Conservation (phyloP, 2,888 invertebrate genomes). For the Lithophane ornitopus region DNA sequence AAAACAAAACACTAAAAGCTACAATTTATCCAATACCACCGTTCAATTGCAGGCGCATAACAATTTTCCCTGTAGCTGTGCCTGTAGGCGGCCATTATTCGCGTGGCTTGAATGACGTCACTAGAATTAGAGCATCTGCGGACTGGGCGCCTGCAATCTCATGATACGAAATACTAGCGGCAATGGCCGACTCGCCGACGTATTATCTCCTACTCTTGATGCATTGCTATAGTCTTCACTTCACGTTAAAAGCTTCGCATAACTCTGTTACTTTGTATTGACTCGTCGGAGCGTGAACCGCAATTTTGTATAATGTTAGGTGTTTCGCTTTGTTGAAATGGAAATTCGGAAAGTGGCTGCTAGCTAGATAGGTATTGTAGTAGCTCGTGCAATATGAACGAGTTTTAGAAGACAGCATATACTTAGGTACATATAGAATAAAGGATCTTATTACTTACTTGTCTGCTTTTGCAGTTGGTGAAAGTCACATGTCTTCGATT, state of each 20-base stretch:
- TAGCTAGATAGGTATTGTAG: slow-evolving; percentile 2
- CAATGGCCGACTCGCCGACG: slow-evolving; percentile 46
- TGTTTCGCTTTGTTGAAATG: slow-evolving; percentile 52
- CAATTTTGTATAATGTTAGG: slow-evolving; percentile 48
- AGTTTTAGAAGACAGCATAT: background rate
- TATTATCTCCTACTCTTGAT: slow-evolving; percentile 69
- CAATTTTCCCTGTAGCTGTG: slow-evolving; percentile 66
- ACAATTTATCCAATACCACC: slow-evolving; percentile 51
- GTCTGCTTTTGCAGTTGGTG: background rate
- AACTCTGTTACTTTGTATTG: slow-evolving; percentile 62
- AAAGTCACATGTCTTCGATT: too few species aligned
- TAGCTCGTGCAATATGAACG: slow-evolving; percentile 2
- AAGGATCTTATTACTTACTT: background rate
- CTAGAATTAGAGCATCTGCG: slow-evolving; percentile 71
- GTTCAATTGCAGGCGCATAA: slow-evolving; percentile 55
- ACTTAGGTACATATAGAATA: too few species aligned
- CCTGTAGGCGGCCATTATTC: slow-evolving; percentile 70
- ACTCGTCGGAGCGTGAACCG: slow-evolving; percentile 44
- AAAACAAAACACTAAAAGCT: slow-evolving; percentile 26
- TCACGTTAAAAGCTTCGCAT: slow-evolving; percentile 54
- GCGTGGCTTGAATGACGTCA: slow-evolving; percentile 69
- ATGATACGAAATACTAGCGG: slow-evolving; percentile 72
- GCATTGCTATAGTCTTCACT: slow-evolving; percentile 56
- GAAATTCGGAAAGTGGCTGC: slow-evolving; percentile 30
- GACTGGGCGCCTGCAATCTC: slow-evolving; percentile 72